These are phyloP conservation scores for Battus philenor DNA, from an alignment of 1,140 invertebrate genomes.

Conservation along the genomic window DNA sequence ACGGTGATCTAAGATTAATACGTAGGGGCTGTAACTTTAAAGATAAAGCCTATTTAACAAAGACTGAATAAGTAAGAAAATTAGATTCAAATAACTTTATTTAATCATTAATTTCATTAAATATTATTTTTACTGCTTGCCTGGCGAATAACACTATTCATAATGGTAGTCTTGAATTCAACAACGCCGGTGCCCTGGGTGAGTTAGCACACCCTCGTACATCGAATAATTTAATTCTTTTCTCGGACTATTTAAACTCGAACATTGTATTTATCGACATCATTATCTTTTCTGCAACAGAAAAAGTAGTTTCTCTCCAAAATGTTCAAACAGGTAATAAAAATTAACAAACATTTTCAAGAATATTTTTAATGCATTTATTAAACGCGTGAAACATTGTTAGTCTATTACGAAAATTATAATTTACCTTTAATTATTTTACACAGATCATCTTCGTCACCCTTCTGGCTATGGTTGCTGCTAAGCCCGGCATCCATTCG, in stretches of 20 bases:
- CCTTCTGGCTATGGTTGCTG: constrained; percentile 44
- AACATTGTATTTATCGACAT: constrained; percentile 23
- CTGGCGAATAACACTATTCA: constrained; percentile 27
- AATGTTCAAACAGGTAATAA: constrained; percentile 65
- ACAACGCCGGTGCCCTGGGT: constrained; percentile 32
- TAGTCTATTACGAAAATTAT: too few species aligned
- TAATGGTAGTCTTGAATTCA: constrained; percentile 60
- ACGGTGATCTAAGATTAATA: too few species aligned
- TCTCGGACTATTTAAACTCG: constrained; percentile 51
- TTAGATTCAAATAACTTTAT: too few species aligned
- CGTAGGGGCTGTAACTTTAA: too few species aligned
- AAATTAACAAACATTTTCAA: background rate
- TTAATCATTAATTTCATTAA: too few species aligned
- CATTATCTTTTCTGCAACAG: constrained; percentile 36
- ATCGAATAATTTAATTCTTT: constrained; percentile 35
- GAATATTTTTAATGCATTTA: background rate
- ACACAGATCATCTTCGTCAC: constrained; percentile 42
- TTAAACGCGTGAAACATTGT: too few species aligned
- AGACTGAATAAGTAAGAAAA: too few species aligned
- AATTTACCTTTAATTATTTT: too few species aligned
- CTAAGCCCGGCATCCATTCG: constrained; percentile 58
- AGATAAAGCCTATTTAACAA: too few species aligned
- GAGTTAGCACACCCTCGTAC: constrained; percentile 46
- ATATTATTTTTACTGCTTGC: constrained; percentile 18
- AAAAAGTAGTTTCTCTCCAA: constrained; percentile 28